Evolutionary conservation across 2,888 invertebrate genomes (phyloP).

Genomic region (Parapristionchus giblindavisi): DNA sequence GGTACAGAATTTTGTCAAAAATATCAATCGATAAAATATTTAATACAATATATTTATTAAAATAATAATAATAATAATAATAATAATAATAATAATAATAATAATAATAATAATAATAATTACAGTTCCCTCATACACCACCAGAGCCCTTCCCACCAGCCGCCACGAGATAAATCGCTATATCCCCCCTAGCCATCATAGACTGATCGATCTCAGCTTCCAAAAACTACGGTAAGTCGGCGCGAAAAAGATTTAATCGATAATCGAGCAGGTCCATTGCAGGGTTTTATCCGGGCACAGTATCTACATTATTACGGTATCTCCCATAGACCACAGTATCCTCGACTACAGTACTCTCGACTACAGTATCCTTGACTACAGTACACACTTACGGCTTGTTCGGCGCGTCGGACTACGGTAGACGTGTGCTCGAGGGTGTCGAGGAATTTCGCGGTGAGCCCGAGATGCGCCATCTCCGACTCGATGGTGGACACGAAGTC

Average conservation of each 20-base stretch:
- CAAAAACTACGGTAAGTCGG: not conserved
- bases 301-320: not conserved
- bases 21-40: not conserved
- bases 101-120: no score
- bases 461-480: slow-evolving; percentile 54
- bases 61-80: no score
- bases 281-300: not conserved
- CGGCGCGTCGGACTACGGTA: slow-evolving; percentile 46
- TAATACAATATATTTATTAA: no score
- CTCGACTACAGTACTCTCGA: slow-evolving; percentile 2
- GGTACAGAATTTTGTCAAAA: not conserved
- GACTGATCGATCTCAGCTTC: slow-evolving; percentile 1
- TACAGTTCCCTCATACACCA: no score
- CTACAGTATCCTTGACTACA: not conserved
- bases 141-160: no score
- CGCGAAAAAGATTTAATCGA: not conserved
- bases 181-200: not conserved
- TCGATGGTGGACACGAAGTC: slow-evolving; percentile 56
- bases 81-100: no score
- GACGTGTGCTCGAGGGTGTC: slow-evolving; percentile 52
- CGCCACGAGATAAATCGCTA: no score
- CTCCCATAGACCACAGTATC: not conserved
- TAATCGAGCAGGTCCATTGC: not conserved
- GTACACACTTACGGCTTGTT: slow-evolving; percentile 40
- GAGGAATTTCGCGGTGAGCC: slow-evolving; percentile 43